phyloP scores from a whole-genome alignment of 2,797 vertebrate species.

The Acanthurus leucopareius region DNA sequence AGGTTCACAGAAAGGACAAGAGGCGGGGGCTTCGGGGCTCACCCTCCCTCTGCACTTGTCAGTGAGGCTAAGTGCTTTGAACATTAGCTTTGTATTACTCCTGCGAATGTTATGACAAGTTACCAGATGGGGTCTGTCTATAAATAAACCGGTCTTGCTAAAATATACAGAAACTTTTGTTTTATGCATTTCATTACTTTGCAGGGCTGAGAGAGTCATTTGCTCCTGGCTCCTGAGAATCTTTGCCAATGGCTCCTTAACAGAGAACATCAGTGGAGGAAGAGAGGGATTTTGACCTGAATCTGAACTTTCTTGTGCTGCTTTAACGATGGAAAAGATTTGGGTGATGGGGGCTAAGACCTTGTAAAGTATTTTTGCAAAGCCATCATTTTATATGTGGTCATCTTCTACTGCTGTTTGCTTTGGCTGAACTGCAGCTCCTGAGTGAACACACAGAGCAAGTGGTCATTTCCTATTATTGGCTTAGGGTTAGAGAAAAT shows the following conservation, averaged over 20 bases:
- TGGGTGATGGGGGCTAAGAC: background rate
- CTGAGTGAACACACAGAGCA: background rate
- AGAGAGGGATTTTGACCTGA: conserved; percentile 24
- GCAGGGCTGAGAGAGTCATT: conserved; percentile 41
- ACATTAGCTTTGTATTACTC: conserved; percentile 68
- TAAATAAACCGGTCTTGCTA: conserved; percentile 60
- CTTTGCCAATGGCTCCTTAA: conserved; percentile 28
- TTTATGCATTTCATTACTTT: conserved; percentile 65
- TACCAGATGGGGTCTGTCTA: conserved; percentile 69
- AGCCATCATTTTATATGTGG: background rate
- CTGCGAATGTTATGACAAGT: conserved; percentile 68
- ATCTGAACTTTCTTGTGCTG: conserved; percentile 24
- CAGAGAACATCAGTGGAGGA: background rate
- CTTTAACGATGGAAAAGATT: background rate
- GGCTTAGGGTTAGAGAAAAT: background rate
- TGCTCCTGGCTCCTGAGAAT: conserved; percentile 31
- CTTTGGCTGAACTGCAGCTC: background rate
- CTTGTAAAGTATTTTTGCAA: background rate
- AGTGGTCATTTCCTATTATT: background rate
- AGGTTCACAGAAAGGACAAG: conserved; percentile 69
- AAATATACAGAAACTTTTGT: conserved; percentile 67
- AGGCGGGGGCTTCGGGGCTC: conserved; percentile 36
- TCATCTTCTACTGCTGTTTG: background rate
- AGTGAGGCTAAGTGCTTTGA: conserved; percentile 70
- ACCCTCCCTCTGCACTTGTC: conserved; percentile 49